These are phyloP conservation scores for Rhinolophus ferrumequinum DNA, from an alignment of 2,113 vertebrate genomes.

Conservation along the genomic window DNA sequence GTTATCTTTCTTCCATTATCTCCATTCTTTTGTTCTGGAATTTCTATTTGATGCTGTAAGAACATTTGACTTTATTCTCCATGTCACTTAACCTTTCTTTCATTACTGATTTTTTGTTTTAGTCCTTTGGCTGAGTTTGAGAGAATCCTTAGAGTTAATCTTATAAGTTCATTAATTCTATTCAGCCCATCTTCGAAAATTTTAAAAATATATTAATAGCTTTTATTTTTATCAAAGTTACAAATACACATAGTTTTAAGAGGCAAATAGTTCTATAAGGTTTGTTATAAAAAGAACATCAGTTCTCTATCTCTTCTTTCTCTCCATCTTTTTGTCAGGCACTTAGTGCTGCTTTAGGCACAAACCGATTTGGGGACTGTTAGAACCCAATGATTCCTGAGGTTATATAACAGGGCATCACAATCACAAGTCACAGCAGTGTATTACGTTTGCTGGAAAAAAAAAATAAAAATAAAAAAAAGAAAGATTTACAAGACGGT, in stretches of 20 bases:
- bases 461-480: neutral
- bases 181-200: neutral
- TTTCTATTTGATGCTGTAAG: neutral
- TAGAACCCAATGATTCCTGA: neutral
- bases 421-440: neutral
- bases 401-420: neutral
- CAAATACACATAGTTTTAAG: neutral
- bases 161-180: neutral
- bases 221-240: conserved; percentile 8
- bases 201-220: neutral
- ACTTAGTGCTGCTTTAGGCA: neutral
- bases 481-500: neutral
- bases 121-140: neutral
- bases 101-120: neutral
- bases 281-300: neutral
- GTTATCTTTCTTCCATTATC: neutral
- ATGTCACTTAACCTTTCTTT: neutral
- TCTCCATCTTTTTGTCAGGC: neutral
- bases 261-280: neutral
- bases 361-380: neutral
- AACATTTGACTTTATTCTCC: neutral
- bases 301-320: neutral
- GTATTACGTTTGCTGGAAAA: neutral
- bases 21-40: neutral
- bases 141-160: neutral